phyloP scores from a whole-genome alignment of 2,888 invertebrate species.

The Hylaea fasciaria region DNA sequence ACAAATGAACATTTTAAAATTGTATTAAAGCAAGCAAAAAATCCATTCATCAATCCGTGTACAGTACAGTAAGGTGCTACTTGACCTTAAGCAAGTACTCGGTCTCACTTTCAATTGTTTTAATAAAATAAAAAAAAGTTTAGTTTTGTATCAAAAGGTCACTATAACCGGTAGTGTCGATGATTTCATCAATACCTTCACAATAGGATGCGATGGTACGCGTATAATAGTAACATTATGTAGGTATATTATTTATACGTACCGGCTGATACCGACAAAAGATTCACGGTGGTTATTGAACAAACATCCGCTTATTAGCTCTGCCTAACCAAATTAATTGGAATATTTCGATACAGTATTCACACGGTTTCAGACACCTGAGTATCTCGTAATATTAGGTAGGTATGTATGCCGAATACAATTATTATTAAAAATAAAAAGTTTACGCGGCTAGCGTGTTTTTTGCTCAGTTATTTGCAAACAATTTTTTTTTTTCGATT shows the following conservation, averaged over 20 bases:
- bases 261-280: too few relatives aligned
- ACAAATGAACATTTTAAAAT: too few relatives aligned
- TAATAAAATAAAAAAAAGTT: conserved; percentile 62
- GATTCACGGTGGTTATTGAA: too few relatives aligned
- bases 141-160: conserved; percentile 69
- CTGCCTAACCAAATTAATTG: too few relatives aligned
- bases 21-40: neutral
- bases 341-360: too few relatives aligned
- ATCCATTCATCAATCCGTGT: conserved; percentile 32
- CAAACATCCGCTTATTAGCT: too few relatives aligned
- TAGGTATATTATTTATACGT: neutral
- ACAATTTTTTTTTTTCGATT: too few relatives aligned
- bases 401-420: neutral
- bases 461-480: too few relatives aligned
- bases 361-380: too few relatives aligned
- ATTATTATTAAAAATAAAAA: too few relatives aligned
- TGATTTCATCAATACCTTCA: conserved; percentile 59
- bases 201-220: conserved; percentile 36
- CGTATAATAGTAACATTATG: conserved; percentile 10
- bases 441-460: too few relatives aligned
- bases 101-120: conserved; percentile 79
- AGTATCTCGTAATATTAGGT: too few relatives aligned
- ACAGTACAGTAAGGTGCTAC: conserved; percentile 41
- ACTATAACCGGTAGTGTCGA: conserved; percentile 58
- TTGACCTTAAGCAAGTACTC: conserved; percentile 65